These are phyloP conservation scores for Elysia chlorotica DNA, from an alignment of 1,140 invertebrate species.

Conservation along the genomic window DNA sequence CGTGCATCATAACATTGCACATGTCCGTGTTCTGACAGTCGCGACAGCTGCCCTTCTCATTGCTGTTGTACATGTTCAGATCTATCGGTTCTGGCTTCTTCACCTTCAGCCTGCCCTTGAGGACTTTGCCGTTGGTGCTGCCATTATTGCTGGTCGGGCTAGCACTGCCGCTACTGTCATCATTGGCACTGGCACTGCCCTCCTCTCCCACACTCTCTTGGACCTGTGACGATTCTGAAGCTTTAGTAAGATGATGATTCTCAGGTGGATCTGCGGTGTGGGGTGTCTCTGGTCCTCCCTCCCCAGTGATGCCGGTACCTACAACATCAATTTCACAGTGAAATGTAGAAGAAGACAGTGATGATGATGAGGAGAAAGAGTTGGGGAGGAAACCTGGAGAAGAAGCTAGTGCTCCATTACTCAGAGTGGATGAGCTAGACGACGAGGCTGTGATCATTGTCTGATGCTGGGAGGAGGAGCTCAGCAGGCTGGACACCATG, in stretches of 20 bases:
- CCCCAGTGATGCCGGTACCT: conserved; percentile 1
- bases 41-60: conserved; percentile 57
- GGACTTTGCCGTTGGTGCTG: background rate
- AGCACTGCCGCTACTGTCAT: background rate
- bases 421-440: background rate
- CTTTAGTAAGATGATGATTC: background rate
- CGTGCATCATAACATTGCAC: conserved; percentile 57
- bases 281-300: conserved; percentile 3
- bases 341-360: background rate
- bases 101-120: conserved; percentile 21
- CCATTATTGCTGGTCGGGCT: conserved; percentile 7
- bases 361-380: background rate
- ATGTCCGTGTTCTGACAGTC: conserved; percentile 60
- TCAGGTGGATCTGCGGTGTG: background rate
- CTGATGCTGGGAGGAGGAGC: background rate
- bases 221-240: background rate
- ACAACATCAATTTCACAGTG: conserved; percentile 10
- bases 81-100: conserved; percentile 32
- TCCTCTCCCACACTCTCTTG: conserved; percentile 2
- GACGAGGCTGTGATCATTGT: too few relatives aligned
- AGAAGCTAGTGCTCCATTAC: too few relatives aligned
- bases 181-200: background rate
- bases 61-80: conserved; percentile 56
- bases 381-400: too few relatives aligned
- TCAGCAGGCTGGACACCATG: background rate